Percentiles rank a stretch among this genome's conserved stretches.
These are phyloP conservation scores for Mythimna albipuncta DNA, from an alignment of 2,888 invertebrate genomes.

Conservation along the genomic window DNA sequence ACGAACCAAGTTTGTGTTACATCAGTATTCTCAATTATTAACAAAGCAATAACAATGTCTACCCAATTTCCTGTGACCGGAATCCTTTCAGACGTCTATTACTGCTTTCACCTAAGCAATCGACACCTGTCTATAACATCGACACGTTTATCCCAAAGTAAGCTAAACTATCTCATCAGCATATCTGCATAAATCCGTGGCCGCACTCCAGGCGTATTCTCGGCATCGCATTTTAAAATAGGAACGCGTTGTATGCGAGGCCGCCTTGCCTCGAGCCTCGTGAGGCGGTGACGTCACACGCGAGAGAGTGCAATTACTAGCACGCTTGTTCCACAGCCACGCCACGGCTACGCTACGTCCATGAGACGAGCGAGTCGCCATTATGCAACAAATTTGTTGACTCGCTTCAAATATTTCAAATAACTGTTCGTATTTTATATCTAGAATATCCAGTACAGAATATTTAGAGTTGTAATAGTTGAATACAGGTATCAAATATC, in stretches of 20 bases:
- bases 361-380: conserved; percentile 3
- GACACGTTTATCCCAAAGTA: conserved; percentile 1
- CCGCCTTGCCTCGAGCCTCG: conserved; percentile 23
- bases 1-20: no score
- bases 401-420: not conserved
- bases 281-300: conserved; percentile 49
- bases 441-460: not conserved
- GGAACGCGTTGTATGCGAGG: conserved; percentile 9
- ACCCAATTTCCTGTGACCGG: conserved; percentile 10
- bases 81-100: conserved; percentile 13
- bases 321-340: conserved; percentile 46
- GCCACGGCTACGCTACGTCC: not conserved
- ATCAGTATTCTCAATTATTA: not conserved
- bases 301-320: conserved; percentile 54
- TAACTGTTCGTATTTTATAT: not conserved
- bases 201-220: conserved; percentile 10
- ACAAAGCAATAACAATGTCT: not conserved
- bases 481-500: not conserved
- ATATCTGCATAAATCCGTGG: conserved; percentile 12
- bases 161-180: conserved; percentile 29
- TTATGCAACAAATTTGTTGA: conserved; percentile 21
- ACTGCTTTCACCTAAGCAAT: not conserved
- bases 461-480: not conserved
- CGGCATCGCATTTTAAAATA: conserved; percentile 46
- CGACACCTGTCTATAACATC: not conserved